Base-by-base conservation (phyloP, 2,113 vertebrate genomes). In the Nestor notabilis region DNA sequence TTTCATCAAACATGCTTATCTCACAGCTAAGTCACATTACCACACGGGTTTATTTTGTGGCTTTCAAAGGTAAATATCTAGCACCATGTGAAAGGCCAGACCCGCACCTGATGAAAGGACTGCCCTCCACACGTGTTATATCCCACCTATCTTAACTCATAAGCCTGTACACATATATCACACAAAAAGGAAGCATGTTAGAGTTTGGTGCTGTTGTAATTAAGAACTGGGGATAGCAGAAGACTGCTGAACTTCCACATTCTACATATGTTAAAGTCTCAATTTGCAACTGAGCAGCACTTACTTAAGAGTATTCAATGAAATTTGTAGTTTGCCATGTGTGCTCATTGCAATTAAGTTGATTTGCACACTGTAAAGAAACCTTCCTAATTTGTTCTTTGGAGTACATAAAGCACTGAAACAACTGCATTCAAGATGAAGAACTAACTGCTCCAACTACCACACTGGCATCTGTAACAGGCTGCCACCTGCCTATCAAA, bases 401-500 rank as follows among this genome's bases (percentile, higher is more conserved):
- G 47, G 11, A 21, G 53, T 64, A 35, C n/a, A 41, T 18, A 69
- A 39, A 41, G 64, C 66, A n/a, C 3, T 3, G n/a, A 58, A 79
- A 78, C 0, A 4, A 47, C 1, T 27, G 19, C 64, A 31, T 31
- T 60, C 44, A 21, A 64, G 68, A 80, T 17, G 23, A 86, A 68
- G 64, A 83, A 52, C 23, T 11, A 39, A 56, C 50, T 11, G 56
- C 46, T 55, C 23, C 41, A 49, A 4, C 64, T 66, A 23, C 80
- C 68, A 19, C 0, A 7, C 72, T 55, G 86, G 82, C 86, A 71
- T 79, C 72, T 50, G 35, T 21, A 92, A 91, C 95, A 97, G 77
- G 95, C 89, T 93, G 83, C 80, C 94, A 95, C 96, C 95, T 89
- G 96, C 94, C 95, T 55, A 83, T 69, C 82, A 53, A 79, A 25